These are phyloP conservation scores for Disparrhopalites patrizii DNA, from an alignment of 2,888 invertebrate genomes.

Conservation along the genomic window DNA sequence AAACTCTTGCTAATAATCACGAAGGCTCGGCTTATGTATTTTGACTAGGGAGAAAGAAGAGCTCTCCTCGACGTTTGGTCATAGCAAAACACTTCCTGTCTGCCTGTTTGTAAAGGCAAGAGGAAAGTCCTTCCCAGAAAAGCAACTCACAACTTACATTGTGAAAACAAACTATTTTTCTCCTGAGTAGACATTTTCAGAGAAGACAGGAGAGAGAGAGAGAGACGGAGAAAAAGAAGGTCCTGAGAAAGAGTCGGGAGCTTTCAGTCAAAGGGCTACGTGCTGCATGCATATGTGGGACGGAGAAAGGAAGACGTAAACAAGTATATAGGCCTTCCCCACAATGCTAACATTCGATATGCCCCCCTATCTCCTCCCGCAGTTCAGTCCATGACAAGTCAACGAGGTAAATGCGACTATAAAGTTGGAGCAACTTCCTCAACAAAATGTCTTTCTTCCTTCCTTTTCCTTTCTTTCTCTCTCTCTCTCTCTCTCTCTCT, in stretches of 20 bases:
- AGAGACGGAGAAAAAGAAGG: not conserved
- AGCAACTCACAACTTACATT: slow-evolving; percentile 14
- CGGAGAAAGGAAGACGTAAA: not conserved
- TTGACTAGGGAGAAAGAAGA: not conserved
- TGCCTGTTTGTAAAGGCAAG: too few relatives aligned
- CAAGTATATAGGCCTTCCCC: too few relatives aligned
- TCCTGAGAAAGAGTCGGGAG: not conserved
- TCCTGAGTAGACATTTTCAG: not conserved
- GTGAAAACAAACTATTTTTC: slow-evolving; percentile 21
- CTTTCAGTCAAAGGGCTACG: too few relatives aligned
- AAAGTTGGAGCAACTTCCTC: not conserved
- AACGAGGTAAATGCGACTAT: not conserved
- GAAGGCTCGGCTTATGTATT: slow-evolving; percentile 1
- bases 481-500: not conserved
- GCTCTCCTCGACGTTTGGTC: too few relatives aligned
- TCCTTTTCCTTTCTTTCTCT: not conserved
- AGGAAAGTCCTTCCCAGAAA: slow-evolving; percentile 12
- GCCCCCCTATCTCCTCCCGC: too few relatives aligned
- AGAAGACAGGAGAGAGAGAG: not conserved
- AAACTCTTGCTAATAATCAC: not conserved
- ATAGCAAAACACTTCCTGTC: too few relatives aligned
- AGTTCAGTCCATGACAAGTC: not conserved
- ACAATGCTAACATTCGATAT: too few relatives aligned
- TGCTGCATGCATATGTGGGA: too few relatives aligned
- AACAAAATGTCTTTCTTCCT: not conserved